Evolutionary conservation across 2,797 vertebrate species (phyloP).

Genomic region (Hypotaenidia philippensis): DNA sequence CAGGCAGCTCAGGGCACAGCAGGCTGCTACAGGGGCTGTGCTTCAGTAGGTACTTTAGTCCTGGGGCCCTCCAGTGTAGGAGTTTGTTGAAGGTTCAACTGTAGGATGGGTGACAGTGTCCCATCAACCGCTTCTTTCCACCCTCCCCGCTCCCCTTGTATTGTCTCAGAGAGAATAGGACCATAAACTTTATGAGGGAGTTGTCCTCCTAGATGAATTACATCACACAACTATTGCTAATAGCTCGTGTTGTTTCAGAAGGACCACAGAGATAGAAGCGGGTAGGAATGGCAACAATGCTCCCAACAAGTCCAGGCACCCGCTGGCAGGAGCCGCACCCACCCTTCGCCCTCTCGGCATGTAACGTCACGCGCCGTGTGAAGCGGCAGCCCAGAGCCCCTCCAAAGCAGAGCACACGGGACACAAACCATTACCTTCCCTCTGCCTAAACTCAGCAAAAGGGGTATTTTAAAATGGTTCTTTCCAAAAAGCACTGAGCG

Average conservation of each 20-base stretch:
- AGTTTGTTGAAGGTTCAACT: not conserved
- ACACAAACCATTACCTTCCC: not conserved
- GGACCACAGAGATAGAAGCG: not conserved
- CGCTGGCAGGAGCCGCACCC: not conserved
- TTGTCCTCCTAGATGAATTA: not conserved
- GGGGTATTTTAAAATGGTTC: not conserved
- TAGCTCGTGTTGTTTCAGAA: not conserved
- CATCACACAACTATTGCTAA: not conserved
- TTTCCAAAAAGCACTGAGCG: not conserved
- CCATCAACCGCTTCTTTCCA: not conserved
- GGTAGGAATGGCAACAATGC: constrained; percentile 43
- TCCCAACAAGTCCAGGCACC: constrained; percentile 48
- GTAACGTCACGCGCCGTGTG: not conserved
- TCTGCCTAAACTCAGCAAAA: not conserved
- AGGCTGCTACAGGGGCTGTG: not conserved
- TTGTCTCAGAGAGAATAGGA: not conserved
- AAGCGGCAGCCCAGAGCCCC: not conserved
- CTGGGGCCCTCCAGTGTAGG: not conserved
- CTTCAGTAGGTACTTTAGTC: not conserved
- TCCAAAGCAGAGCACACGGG: not conserved
- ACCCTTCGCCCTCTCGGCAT: not conserved
- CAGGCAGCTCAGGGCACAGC: not conserved
- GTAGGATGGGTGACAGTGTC: not conserved
- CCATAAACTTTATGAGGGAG: not conserved
- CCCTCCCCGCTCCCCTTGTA: too few species aligned